Conservation (phyloP, 2,888 invertebrate genomes). For the Choreutis nemorana region DNA sequence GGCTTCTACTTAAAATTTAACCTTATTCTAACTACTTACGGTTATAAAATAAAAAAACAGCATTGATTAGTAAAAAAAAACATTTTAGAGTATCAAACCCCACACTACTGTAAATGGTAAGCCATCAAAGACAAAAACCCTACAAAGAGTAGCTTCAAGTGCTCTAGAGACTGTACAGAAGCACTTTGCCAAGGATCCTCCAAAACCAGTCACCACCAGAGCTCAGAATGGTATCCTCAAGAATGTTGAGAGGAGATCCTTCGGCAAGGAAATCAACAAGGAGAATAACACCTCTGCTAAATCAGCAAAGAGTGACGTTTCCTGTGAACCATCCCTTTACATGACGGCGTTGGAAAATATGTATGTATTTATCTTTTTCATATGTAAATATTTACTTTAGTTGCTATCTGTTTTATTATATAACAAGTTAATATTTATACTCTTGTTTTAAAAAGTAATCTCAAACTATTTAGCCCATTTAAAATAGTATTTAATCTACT, state of each 20-base stretch:
- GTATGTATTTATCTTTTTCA: constrained; percentile 64
- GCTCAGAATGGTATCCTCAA: constrained; percentile 54
- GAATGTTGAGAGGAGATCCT: constrained; percentile 41
- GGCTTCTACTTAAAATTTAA: too few species aligned
- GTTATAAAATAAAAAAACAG: background rate
- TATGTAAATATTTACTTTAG: too few species aligned
- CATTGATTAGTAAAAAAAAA: too few species aligned
- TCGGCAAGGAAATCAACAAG: constrained; percentile 30
- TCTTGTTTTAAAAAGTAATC: too few species aligned
- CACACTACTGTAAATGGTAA: constrained; percentile 37
- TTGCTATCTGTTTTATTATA: too few species aligned
- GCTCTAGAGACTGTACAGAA: constrained; percentile 47
- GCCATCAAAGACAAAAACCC: constrained; percentile 52
- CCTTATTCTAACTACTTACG: too few species aligned
- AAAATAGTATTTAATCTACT: too few species aligned
- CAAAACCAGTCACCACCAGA: constrained; percentile 34
- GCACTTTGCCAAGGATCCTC: constrained; percentile 44
- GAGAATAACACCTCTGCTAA: constrained; percentile 37
- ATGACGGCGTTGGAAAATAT: constrained; percentile 79
- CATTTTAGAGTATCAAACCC: constrained; percentile 47
- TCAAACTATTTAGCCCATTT: too few species aligned
- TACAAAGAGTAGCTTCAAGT: constrained; percentile 42
- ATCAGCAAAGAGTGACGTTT: constrained; percentile 70
- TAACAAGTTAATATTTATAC: too few species aligned
- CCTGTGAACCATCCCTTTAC: constrained; percentile 79